These are phyloP conservation scores for Epirrhoe alternata DNA, from an alignment of 2,888 invertebrate genomes.

Conservation along the genomic window DNA sequence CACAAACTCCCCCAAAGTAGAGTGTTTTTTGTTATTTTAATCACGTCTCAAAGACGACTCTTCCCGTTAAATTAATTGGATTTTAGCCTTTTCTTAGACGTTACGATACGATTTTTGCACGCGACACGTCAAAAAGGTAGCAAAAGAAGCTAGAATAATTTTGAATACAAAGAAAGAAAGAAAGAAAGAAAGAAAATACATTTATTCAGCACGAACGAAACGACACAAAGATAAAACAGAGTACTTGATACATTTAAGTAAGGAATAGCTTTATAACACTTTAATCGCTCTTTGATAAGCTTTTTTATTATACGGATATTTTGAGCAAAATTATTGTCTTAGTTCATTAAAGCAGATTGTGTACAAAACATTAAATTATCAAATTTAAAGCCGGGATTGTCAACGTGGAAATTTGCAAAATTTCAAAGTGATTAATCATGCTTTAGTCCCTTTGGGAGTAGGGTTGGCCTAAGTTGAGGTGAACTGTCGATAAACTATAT, in stretches of 20 bases:
- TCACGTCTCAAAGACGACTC: constrained; percentile 55
- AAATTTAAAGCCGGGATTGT: constrained; percentile 55
- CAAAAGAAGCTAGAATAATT: background rate
- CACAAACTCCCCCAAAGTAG: constrained; percentile 8
- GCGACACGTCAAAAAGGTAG: background rate
- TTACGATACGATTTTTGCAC: constrained; percentile 21
- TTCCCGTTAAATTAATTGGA: constrained; percentile 69
- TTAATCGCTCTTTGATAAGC: background rate
- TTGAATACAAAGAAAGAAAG: no score
- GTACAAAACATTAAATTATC: constrained; percentile 48
- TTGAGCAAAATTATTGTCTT: constrained; percentile 27
- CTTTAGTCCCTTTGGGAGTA: constrained; percentile 47
- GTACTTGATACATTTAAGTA: no score
- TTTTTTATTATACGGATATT: background rate
- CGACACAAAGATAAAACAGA: no score
- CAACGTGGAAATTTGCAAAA: constrained; percentile 53
- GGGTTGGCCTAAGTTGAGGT: constrained; percentile 30
- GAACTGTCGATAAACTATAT: constrained; percentile 37
- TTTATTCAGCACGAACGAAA: no score
- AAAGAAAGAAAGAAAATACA: no score
- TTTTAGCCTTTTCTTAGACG: constrained; percentile 42
- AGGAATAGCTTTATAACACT: background rate
- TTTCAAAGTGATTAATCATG: constrained; percentile 62
- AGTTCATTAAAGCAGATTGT: constrained; percentile 47
- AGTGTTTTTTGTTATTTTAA: constrained; percentile 61